Evolutionary conservation across 2,888 invertebrate species (phyloP).

Genomic region (Laothoe populi): DNA sequence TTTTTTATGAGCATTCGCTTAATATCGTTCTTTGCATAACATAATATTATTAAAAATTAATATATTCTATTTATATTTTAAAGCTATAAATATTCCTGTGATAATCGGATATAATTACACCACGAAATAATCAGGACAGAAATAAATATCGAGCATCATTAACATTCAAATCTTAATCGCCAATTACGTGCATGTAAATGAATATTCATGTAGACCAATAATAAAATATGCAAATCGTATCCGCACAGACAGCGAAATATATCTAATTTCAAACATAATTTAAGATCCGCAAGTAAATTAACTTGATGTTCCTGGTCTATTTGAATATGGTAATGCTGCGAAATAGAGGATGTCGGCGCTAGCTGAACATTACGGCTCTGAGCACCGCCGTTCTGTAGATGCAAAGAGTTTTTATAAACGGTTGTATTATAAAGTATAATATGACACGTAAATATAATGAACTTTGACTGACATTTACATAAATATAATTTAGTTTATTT

Average conservation of each 20-base stretch:
- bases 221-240: constrained; percentile 67
- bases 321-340: constrained; percentile 56
- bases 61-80: no score
- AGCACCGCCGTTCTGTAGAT: background rate
- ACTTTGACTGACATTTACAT: background rate
- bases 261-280: constrained; percentile 67
- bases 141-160: constrained; percentile 15
- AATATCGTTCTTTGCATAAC: no score
- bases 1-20: no score
- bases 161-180: constrained; percentile 31
- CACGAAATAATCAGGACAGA: background rate
- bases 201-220: constrained; percentile 57
- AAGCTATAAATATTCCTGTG: background rate
- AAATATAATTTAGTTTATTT: background rate
- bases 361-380: constrained; percentile 26
- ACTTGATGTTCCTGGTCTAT: constrained; percentile 53
- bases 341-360: constrained; percentile 32
- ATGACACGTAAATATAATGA: background rate
- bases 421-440: background rate
- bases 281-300: constrained; percentile 61
- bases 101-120: background rate
- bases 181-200: constrained; percentile 41
- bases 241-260: constrained; percentile 62
- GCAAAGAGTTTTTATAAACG: background rate
- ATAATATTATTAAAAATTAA: no score